Conservation (phyloP, 2,888 invertebrate species). For the Aphidius colemani region DNA sequence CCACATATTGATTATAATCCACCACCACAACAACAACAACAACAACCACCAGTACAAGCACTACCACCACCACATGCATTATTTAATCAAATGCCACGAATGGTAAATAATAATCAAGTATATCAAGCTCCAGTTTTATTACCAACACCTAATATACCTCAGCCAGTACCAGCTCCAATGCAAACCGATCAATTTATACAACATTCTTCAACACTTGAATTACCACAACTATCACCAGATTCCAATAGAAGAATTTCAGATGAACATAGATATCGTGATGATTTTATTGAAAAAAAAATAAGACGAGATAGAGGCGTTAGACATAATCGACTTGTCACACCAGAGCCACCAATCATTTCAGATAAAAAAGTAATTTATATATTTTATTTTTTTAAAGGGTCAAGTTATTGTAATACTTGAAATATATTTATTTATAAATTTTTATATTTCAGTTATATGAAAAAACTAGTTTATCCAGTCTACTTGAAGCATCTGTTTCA, state of each 20-base stretch:
- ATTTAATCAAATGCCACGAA: too few relatives aligned
- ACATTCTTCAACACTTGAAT: slow-evolving; percentile 23
- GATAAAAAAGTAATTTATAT: slow-evolving; percentile 53
- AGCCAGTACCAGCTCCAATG: slow-evolving; percentile 36
- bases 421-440: slow-evolving; percentile 20
- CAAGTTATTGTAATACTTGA: slow-evolving; percentile 18
- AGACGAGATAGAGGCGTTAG: slow-evolving; percentile 39
- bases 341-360: slow-evolving; percentile 58
- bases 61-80: slow-evolving; percentile 24
- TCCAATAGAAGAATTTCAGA: slow-evolving; percentile 12
- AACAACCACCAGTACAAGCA: slow-evolving; percentile 20
- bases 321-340: slow-evolving; percentile 53
- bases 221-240: slow-evolving; percentile 16
- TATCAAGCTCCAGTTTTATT: too few relatives aligned
- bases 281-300: slow-evolving; percentile 28
- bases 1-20: slow-evolving; percentile 40
- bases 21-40: slow-evolving; percentile 35
- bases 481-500: slow-evolving; percentile 58
- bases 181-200: slow-evolving; percentile 22
- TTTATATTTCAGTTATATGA: slow-evolving; percentile 52
- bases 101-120: too few relatives aligned
- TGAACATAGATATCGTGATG: slow-evolving; percentile 25
- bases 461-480: slow-evolving; percentile 59
- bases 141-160: background rate
- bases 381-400: slow-evolving; percentile 5